phyloP scores from a whole-genome alignment of 2,113 vertebrate genomes.

The Periophthalmodon schlosseri region DNA sequence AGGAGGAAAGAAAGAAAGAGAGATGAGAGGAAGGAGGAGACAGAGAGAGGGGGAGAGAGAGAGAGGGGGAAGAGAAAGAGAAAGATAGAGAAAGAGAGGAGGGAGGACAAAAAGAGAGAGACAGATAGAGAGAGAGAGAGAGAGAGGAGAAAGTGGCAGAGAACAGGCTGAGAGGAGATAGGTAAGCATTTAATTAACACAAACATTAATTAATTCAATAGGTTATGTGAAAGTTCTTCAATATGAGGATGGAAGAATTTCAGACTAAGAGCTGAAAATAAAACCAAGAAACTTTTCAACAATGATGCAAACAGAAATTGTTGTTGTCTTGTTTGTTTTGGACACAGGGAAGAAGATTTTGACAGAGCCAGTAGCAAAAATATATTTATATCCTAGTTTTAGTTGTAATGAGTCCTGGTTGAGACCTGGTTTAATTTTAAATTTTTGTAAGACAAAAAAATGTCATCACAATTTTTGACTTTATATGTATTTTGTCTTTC shows the following conservation, averaged over 20 bases:
- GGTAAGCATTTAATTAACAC: not conserved
- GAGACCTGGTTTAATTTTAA: no score
- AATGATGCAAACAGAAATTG: not conserved
- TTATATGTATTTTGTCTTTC: no score
- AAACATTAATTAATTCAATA: not conserved
- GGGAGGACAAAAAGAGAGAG: not conserved
- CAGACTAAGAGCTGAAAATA: not conserved
- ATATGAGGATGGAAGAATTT: not conserved
- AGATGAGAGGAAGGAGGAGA: not conserved
- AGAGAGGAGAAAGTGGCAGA: not conserved
- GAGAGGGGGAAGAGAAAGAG: not conserved
- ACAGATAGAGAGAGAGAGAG: no score
- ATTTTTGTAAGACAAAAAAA: no score
- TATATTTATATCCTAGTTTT: no score
- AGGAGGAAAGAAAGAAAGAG: not conserved
- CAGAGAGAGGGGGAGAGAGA: not conserved
- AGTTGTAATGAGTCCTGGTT: no score
- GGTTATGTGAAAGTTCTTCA: not conserved
- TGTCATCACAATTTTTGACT: no score
- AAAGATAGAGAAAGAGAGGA: not conserved
- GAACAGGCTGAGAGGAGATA: not conserved
- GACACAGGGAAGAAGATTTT: no score
- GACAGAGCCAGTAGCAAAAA: no score
- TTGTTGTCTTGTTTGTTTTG: no score
- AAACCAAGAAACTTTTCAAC: not conserved